phyloP scores from a whole-genome alignment of 2,797 vertebrate species.

The Alca torda region DNA sequence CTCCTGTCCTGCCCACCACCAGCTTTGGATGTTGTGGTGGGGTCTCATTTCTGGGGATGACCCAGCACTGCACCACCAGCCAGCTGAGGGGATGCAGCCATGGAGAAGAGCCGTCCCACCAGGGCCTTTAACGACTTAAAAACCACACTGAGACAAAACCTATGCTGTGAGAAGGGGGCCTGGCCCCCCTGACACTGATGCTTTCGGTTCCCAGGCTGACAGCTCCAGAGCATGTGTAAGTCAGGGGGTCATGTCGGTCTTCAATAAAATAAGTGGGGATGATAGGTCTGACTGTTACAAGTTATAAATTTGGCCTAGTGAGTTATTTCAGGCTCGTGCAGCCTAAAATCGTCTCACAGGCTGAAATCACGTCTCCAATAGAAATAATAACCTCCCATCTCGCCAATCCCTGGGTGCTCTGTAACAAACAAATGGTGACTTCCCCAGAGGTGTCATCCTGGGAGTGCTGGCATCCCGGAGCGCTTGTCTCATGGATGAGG shows the following conservation, averaged over 20 bases:
- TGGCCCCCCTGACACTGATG: neutral
- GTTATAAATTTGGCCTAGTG: neutral
- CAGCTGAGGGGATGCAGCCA: neutral
- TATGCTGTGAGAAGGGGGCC: neutral
- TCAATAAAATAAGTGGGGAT: neutral
- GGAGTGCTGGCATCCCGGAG: fast-evolving
- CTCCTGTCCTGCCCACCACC: neutral
- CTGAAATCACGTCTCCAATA: neutral
- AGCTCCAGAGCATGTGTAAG: neutral
- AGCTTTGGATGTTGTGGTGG: neutral
- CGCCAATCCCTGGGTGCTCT: neutral
- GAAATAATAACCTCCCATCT: neutral
- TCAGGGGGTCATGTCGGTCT: neutral
- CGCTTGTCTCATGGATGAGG: neutral
- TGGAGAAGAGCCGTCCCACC: neutral
- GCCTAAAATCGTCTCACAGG: conserved; percentile 19
- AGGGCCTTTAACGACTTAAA: neutral
- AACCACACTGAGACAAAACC: neutral
- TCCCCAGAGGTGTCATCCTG: neutral
- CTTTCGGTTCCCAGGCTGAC: neutral
- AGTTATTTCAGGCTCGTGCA: conserved; percentile 13
- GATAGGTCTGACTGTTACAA: neutral
- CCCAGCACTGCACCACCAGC: neutral
- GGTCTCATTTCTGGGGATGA: neutral
- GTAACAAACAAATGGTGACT: neutral